Evolutionary conservation across 1,140 invertebrate species (phyloP).

Genomic region (Rhynchophorus ferrugineus): DNA sequence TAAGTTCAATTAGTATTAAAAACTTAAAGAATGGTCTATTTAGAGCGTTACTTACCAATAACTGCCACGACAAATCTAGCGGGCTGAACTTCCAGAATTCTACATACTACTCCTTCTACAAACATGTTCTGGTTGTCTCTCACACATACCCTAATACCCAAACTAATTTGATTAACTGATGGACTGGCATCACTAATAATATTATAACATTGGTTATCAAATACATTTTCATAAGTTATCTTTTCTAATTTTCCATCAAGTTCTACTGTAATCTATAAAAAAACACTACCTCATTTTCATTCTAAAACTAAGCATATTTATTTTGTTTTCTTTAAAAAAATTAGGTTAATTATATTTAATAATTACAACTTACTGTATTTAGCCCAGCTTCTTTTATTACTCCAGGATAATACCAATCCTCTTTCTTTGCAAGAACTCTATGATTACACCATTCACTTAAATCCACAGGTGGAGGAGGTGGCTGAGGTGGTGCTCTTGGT

Average conservation of each 20-base stretch:
- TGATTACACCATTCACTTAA: constrained; percentile 87
- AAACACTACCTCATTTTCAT: too few species aligned
- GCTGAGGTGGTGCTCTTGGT: constrained; percentile 19
- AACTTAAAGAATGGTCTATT: not conserved
- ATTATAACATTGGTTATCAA: constrained; percentile 72
- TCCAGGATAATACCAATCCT: constrained; percentile 76
- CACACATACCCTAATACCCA: constrained; percentile 45
- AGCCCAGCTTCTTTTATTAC: constrained; percentile 54
- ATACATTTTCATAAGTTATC: constrained; percentile 57
- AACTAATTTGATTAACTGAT: constrained; percentile 61
- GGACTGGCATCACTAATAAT: constrained; percentile 91
- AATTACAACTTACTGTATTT: constrained; percentile 41
- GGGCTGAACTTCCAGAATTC: constrained; percentile 57
- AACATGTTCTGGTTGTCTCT: constrained; percentile 57
- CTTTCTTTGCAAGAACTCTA: constrained; percentile 78
- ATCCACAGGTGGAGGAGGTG: constrained; percentile 48
- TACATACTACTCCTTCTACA: constrained; percentile 74
- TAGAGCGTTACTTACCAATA: constrained; percentile 31
- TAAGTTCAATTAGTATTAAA: not conserved
- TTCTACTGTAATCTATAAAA: constrained; percentile 58
- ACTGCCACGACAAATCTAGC: constrained; percentile 74
- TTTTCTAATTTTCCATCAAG: constrained; percentile 60
- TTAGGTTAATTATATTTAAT: not conserved
- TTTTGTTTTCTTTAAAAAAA: not conserved
- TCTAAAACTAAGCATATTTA: too few species aligned